phyloP scores from a whole-genome alignment of 2,113 vertebrate genomes.

The Antigone vipio region DNA sequence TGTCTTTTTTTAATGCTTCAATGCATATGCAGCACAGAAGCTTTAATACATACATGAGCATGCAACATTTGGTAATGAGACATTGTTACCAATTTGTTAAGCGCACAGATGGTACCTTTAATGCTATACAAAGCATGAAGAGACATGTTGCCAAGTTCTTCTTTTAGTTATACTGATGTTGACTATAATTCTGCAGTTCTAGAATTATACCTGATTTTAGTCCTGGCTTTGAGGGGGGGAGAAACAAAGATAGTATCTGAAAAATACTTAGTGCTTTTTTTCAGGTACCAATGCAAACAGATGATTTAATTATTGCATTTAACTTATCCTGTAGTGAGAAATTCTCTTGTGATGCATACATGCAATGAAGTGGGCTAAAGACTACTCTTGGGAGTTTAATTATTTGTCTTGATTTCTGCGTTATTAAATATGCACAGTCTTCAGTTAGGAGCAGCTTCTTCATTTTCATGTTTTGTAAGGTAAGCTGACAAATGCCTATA shows the following conservation, averaged over 20 bases:
- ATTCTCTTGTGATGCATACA: not conserved
- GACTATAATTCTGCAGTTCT: constrained; percentile 10
- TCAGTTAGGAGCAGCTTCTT: not conserved
- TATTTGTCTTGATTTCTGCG: not conserved
- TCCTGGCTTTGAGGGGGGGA: not conserved
- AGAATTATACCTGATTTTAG: not conserved
- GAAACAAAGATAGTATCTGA: not conserved
- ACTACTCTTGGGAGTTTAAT: not conserved
- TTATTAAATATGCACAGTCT: not conserved
- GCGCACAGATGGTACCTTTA: constrained; percentile 19
- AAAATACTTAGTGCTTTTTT: not conserved
- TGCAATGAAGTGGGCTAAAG: not conserved
- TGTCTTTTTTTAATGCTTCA: not conserved
- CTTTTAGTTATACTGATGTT: constrained; percentile 28
- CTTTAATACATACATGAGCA: constrained; percentile 15
- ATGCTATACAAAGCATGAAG: constrained; percentile 28
- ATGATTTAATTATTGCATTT: not conserved
- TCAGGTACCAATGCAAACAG: not conserved
- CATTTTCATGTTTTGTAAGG: not conserved
- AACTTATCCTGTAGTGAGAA: not conserved
- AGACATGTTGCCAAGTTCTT: constrained; percentile 32
- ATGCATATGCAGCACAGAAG: not conserved
- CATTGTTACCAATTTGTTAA: constrained; percentile 39
- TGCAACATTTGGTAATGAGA: constrained; percentile 6
- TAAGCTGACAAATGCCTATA: not conserved